Percentiles rank a stretch among this genome's conserved stretches.
Evolutionary conservation across 2,113 vertebrate genomes (phyloP).

Genomic region (Brachyhypopomus gauderio): DNA sequence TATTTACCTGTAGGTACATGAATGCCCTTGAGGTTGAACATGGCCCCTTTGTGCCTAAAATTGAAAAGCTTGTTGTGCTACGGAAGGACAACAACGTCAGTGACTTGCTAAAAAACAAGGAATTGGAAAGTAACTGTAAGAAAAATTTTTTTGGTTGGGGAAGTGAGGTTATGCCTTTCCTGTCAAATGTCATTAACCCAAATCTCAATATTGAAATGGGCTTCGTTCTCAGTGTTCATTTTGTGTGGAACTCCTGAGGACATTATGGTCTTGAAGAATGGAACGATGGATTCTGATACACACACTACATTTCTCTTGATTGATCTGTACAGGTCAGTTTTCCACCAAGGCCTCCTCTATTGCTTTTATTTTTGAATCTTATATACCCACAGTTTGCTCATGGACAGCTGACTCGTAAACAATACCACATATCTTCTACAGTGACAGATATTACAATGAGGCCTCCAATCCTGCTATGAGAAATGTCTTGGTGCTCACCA

Average conservation of each 20-base stretch:
- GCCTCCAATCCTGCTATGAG: constrained; percentile 73
- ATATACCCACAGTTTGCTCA: no score
- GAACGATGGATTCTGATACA: constrained; percentile 56
- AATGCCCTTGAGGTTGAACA: constrained; percentile 80
- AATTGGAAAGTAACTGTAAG: constrained; percentile 87
- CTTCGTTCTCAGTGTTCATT: constrained; percentile 81
- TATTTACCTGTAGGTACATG: constrained; percentile 82
- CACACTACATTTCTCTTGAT: constrained; percentile 85
- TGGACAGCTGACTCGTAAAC: background rate
- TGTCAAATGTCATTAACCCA: background rate
- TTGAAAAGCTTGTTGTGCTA: constrained; percentile 65
- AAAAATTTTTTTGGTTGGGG: background rate
- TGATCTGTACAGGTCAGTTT: constrained; percentile 92
- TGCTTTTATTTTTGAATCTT: background rate
- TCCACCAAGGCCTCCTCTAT: background rate
- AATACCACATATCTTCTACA: constrained; percentile 60
- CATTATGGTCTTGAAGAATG: constrained; percentile 63
- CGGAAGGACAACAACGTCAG: constrained; percentile 66
- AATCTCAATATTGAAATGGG: background rate
- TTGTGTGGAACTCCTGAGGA: constrained; percentile 80
- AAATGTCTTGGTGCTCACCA: constrained; percentile 90
- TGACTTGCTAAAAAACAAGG: constrained; percentile 49
- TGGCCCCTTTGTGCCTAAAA: constrained; percentile 68
- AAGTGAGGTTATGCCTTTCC: background rate
- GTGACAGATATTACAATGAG: constrained; percentile 80